Conservation (phyloP, 2,113 vertebrate species). For the Circaetus cinerascens region DNA sequence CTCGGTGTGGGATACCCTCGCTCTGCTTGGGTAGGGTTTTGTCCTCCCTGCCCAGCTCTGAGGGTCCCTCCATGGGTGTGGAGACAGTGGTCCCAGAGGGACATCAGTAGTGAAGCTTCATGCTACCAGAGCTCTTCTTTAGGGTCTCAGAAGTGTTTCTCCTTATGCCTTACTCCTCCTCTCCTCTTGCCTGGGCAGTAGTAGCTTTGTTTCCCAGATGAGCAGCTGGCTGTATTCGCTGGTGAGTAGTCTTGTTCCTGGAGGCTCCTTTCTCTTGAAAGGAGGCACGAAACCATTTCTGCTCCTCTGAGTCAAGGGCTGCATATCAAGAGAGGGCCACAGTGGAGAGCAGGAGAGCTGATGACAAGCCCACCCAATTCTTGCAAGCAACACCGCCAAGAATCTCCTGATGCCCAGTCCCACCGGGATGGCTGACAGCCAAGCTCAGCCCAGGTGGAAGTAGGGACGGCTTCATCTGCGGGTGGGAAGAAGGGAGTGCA, state of each 20-base stretch:
- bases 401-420: neutral
- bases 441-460: neutral
- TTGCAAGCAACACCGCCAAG: neutral
- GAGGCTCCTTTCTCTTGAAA: neutral
- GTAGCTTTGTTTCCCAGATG: neutral
- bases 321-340: too few relatives aligned
- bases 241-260: neutral
- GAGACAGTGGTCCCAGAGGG: neutral
- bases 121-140: neutral
- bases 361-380: neutral
- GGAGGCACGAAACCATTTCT: neutral
- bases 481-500: neutral
- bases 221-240: neutral
- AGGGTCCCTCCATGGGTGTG: neutral
- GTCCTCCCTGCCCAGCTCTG: neutral
- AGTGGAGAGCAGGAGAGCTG: neutral
- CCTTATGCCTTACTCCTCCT: neutral
- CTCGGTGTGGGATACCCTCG: accelerated
- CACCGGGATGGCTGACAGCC: neutral
- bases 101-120: too few relatives aligned
- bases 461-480: accelerated
- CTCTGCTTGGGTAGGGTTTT: neutral
- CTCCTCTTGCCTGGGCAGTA: neutral
- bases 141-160: neutral
- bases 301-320: neutral